Percentiles rank a stretch among this genome's conserved stretches.
phyloP scores from a whole-genome alignment of 2,888 invertebrate species.

The Drosophila mimetica region DNA sequence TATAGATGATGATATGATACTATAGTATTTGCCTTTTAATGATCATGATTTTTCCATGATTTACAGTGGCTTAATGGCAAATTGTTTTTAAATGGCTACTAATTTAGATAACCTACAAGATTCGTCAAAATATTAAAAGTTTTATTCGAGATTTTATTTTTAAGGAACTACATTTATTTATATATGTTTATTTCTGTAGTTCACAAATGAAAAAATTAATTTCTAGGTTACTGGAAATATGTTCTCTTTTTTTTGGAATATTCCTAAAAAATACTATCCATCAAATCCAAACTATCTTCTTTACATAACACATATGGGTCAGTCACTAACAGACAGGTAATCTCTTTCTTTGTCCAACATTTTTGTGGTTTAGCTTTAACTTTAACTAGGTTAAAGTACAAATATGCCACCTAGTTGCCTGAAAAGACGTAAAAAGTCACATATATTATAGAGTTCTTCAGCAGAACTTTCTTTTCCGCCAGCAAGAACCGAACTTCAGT shows the following conservation, averaged over 20 bases:
- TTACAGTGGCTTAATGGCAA: too few species aligned
- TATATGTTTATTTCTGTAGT: too few species aligned
- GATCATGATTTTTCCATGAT: too few species aligned
- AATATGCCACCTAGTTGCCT: background rate
- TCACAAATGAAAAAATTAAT: background rate
- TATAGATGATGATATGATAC: too few species aligned
- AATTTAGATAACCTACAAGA: too few species aligned
- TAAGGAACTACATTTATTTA: too few species aligned
- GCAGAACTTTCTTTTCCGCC: constrained; percentile 7
- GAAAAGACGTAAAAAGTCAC: background rate
- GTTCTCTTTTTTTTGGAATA: background rate
- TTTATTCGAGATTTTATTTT: too few species aligned
- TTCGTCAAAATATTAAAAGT: too few species aligned
- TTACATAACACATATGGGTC: background rate
- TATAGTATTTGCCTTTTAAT: too few species aligned
- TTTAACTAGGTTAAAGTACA: background rate
- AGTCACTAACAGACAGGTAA: background rate
- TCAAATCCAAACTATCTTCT: background rate
- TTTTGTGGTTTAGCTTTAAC: background rate
- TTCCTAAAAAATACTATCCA: background rate
- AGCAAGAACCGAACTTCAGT: constrained; percentile 29
- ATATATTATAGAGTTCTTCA: background rate
- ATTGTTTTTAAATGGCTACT: too few species aligned
- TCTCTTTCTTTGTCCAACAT: background rate
- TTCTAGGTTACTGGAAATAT: background rate